phyloP scores from a whole-genome alignment of 2,113 vertebrate genomes.

The Semnopithecus entellus region DNA sequence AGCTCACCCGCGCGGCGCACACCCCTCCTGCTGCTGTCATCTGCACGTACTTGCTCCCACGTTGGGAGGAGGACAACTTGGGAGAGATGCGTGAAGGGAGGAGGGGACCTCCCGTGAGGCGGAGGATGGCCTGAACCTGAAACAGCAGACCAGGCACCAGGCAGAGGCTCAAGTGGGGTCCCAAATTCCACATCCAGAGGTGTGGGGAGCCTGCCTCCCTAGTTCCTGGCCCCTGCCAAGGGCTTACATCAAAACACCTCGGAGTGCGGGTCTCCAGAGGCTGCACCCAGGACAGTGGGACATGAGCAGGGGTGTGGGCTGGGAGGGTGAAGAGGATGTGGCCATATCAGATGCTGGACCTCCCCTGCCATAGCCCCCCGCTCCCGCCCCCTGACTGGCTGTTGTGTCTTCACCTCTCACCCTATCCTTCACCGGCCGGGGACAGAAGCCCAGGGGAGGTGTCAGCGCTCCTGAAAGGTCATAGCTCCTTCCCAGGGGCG shows the following conservation, averaged over 20 bases:
- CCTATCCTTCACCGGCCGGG: no score
- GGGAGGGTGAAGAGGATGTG: no score
- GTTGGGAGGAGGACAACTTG: background rate
- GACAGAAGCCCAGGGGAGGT: background rate
- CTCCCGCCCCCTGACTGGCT: no score
- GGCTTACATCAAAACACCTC: accelerated
- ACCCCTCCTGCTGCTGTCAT: background rate
- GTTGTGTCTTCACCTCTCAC: no score
- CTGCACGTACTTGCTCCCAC: background rate
- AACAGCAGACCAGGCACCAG: background rate
- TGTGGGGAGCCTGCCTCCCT: background rate
- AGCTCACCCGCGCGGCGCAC: background rate
- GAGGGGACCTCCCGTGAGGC: accelerated
- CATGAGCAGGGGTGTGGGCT: background rate
- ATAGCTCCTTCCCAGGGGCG: accelerated
- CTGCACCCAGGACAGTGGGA: accelerated
- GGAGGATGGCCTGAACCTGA: background rate
- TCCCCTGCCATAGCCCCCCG: no score
- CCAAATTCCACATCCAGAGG: background rate
- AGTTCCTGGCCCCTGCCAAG: background rate
- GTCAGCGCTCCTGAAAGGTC: background rate
- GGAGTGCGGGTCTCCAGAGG: background rate
- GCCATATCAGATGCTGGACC: background rate
- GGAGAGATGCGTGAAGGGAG: background rate
- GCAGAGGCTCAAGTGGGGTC: accelerated